A percentile compares a stretch with the other conserved stretches of the same genome.
These are phyloP conservation scores for Crotalus horridus DNA, from an alignment of 2,113 vertebrate genomes.

Conservation along the genomic window DNA sequence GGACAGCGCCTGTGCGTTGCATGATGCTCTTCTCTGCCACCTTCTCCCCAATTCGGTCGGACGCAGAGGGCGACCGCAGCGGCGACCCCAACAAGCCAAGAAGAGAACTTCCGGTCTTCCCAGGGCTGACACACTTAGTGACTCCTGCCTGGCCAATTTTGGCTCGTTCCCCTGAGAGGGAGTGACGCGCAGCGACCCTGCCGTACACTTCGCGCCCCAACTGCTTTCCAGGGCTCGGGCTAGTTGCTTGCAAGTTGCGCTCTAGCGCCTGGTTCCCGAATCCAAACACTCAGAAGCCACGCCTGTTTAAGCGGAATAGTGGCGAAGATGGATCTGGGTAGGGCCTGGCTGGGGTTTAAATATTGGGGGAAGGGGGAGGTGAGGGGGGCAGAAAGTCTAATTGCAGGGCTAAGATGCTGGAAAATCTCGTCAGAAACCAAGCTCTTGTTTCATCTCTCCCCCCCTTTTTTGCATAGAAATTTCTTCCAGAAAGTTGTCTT, in stretches of 20 bases:
- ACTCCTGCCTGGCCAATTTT: neutral
- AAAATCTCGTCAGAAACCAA: neutral
- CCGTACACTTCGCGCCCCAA: neutral
- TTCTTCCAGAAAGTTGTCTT: neutral
- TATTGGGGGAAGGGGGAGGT: too few relatives aligned
- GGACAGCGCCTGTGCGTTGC: constrained; percentile 12
- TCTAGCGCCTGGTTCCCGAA: neutral
- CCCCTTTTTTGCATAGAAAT: neutral
- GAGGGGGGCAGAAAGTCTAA: neutral
- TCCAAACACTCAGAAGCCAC: neutral
- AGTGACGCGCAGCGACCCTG: neutral
- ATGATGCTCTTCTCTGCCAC: constrained; percentile 14
- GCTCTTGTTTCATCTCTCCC: neutral
- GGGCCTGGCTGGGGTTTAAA: neutral
- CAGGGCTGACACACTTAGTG: neutral
- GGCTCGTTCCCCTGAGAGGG: neutral
- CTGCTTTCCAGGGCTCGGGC: neutral
- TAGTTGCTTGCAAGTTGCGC: neutral
- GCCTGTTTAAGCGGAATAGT: neutral
- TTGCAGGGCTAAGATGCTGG: neutral
- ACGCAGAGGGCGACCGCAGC: neutral
- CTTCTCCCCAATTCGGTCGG: rapidly evolving
- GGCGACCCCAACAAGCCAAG: neutral
- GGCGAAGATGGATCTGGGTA: neutral
- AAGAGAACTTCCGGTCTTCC: neutral